Conservation (phyloP, 2,113 vertebrate species). For the Emberiza fucata region DNA sequence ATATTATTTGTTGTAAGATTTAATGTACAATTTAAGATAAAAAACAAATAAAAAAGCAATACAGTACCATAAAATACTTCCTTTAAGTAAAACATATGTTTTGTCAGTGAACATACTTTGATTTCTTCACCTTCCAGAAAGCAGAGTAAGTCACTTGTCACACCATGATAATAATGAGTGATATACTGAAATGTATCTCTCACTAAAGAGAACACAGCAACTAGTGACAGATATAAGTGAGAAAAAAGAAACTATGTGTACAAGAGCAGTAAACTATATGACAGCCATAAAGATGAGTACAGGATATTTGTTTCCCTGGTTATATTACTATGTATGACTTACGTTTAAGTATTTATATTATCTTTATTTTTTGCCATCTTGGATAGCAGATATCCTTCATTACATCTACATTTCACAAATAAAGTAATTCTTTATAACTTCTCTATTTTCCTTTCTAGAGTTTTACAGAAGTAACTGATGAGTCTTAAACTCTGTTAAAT, state of each 20-base stretch:
- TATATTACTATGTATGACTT: not conserved
- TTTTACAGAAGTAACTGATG: not conserved
- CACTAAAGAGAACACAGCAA: not conserved
- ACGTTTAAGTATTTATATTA: not conserved
- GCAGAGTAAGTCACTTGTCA: not conserved
- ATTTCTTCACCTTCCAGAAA: not conserved
- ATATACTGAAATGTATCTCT: not conserved
- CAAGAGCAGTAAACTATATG: not conserved
- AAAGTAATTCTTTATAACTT: not conserved
- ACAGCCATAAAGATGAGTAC: not conserved
- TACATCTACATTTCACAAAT: not conserved
- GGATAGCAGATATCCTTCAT: not conserved
- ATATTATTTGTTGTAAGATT: not conserved
- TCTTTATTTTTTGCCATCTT: not conserved
- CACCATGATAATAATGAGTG: not conserved
- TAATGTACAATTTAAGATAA: not conserved
- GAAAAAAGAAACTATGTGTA: not conserved
- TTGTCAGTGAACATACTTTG: not conserved
- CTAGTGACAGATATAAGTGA: not conserved
- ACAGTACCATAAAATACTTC: not conserved
- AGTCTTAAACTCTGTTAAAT: not conserved
- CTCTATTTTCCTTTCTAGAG: not conserved
- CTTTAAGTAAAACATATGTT: not conserved
- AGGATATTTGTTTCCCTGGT: not conserved
- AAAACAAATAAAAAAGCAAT: not conserved